phyloP scores from a whole-genome alignment of 2,113 vertebrate genomes.

The Podiceps cristatus region DNA sequence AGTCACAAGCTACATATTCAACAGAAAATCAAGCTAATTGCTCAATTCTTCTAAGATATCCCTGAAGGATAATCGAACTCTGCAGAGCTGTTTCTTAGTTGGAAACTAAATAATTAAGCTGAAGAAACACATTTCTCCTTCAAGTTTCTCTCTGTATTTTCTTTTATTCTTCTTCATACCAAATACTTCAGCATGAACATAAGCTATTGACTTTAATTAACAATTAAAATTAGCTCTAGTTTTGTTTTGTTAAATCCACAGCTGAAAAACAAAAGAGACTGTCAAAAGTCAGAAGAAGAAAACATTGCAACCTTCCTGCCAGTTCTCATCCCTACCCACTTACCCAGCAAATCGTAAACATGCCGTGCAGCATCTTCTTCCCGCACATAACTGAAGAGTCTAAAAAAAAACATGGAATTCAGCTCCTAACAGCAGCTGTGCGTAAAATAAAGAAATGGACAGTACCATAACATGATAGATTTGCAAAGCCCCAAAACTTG shows the following conservation, averaged over 20 bases:
- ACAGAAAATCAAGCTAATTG: constrained; percentile 84
- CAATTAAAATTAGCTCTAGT: constrained; percentile 21
- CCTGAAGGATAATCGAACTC: constrained; percentile 78
- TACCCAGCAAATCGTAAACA: not conserved
- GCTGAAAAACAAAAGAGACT: constrained; percentile 21
- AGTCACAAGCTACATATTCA: constrained; percentile 79
- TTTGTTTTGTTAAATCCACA: constrained; percentile 42
- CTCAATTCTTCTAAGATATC: constrained; percentile 79
- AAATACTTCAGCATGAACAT: not conserved
- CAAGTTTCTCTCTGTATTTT: constrained; percentile 32
- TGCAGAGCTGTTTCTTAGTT: constrained; percentile 72
- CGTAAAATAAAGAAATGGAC: not conserved
- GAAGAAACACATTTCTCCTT: constrained; percentile 73
- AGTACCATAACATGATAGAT: not conserved
- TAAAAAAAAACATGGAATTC: no score
- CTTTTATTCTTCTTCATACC: constrained; percentile 19
- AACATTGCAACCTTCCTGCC: not conserved
- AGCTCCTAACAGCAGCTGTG: not conserved
- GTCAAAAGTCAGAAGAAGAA: not conserved
- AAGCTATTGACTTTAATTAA: constrained; percentile 56
- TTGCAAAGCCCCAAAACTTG: not conserved
- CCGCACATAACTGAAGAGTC: not conserved
- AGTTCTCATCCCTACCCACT: not conserved
- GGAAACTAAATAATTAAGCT: constrained; percentile 79
- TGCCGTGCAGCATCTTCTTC: not conserved